These are phyloP conservation scores for Xanthia icteritia DNA, from an alignment of 2,888 invertebrate species.

Conservation along the genomic window DNA sequence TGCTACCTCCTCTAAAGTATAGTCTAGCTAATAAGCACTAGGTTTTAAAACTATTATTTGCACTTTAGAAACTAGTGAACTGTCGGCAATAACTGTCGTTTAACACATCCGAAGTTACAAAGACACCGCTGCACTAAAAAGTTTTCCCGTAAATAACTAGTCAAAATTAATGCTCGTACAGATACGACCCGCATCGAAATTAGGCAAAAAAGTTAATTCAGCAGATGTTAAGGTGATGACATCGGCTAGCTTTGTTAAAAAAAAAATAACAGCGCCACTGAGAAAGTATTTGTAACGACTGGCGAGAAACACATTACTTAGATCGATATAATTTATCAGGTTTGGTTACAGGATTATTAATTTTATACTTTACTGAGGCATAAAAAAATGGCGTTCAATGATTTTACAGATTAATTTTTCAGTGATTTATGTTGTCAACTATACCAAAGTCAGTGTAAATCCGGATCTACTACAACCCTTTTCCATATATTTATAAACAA, in stretches of 20 bases:
- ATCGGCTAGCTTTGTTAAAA: background rate
- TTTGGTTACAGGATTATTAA: background rate
- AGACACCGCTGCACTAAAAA: background rate
- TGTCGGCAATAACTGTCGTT: background rate
- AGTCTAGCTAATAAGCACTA: conserved; percentile 15
- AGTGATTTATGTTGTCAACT: background rate
- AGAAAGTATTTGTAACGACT: background rate
- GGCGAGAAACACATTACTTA: background rate
- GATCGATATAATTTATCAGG: background rate
- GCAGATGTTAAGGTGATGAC: background rate
- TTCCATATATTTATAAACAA: background rate
- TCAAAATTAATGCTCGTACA: background rate
- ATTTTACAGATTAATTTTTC: background rate
- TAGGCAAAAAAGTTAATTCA: background rate
- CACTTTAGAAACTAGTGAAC: conserved; percentile 4
- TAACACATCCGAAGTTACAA: background rate
- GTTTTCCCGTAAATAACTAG: conserved; percentile 8
- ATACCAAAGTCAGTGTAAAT: conserved; percentile 6
- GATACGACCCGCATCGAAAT: background rate
- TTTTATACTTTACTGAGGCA: background rate
- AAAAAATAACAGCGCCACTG: background rate
- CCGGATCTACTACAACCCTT: background rate
- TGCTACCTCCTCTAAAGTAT: background rate
- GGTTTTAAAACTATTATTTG: background rate
- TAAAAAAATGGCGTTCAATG: background rate